Evolutionary conservation across 1,140 invertebrate species (phyloP).

Genomic region (Nasonia longicornis): DNA sequence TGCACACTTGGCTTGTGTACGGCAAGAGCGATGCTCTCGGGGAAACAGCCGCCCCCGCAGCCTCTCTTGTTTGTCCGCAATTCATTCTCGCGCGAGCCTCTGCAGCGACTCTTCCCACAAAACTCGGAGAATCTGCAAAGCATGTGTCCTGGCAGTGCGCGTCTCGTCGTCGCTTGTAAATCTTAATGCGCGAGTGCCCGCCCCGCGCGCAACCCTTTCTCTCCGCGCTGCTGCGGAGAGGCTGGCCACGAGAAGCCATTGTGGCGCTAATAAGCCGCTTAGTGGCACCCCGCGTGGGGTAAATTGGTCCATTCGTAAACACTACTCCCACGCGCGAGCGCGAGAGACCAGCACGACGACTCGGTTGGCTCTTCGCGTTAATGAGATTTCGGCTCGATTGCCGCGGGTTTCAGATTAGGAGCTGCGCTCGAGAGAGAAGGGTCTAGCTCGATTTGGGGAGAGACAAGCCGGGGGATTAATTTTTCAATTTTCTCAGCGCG

Average conservation of each 20-base stretch:
- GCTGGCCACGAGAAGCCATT: slow-evolving; percentile 46
- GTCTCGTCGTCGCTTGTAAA: slow-evolving; percentile 51
- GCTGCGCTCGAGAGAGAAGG: background rate
- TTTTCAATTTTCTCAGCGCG: background rate
- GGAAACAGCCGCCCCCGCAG: slow-evolving; percentile 21
- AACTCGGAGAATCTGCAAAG: slow-evolving; percentile 5
- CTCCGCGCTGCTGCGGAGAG: slow-evolving; percentile 29
- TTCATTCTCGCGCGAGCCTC: slow-evolving; percentile 36
- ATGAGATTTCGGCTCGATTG: slow-evolving; percentile 20
- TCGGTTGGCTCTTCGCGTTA: background rate
- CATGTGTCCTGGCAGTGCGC: slow-evolving; percentile 29
- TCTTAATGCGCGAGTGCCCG: slow-evolving; percentile 50
- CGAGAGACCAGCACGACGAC: slow-evolving; percentile 35
- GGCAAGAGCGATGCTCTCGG: background rate
- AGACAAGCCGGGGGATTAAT: background rate
- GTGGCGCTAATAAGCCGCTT: slow-evolving; percentile 62
- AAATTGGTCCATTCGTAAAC: slow-evolving; percentile 59
- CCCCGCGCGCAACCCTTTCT: slow-evolving; percentile 50
- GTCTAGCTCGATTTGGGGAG: background rate
- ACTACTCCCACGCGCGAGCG: slow-evolving; percentile 55
- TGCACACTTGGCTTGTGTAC: background rate
- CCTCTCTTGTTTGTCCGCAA: slow-evolving; percentile 52
- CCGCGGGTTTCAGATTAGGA: background rate
- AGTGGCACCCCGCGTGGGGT: slow-evolving; percentile 54
- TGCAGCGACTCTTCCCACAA: background rate